phyloP scores from a whole-genome alignment of 2,113 vertebrate genomes.

The pig (Sus scrofa) region T2T-Sscrofa CM000824.6:50434501-50435000 shows the following conservation, averaged over 20 bases:
- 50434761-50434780: background rate
- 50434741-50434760: background rate
- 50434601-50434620: background rate
- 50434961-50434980: background rate
- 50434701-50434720: background rate
- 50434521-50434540: background rate
- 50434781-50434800: background rate
- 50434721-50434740: background rate
- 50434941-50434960: background rate
- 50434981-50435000: background rate
- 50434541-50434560: background rate
- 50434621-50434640: background rate
- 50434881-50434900: background rate
- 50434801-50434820: background rate
- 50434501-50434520: background rate
- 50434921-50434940: background rate
- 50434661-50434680: background rate
- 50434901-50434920: background rate
- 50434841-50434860: background rate
- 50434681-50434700: no score
- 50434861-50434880: background rate
- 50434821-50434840: background rate
- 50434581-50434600: background rate
- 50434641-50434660: background rate
- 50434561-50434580: background rate